Base-by-base conservation (phyloP, 2,888 invertebrate genomes). In the Syritta pipiens region DNA sequence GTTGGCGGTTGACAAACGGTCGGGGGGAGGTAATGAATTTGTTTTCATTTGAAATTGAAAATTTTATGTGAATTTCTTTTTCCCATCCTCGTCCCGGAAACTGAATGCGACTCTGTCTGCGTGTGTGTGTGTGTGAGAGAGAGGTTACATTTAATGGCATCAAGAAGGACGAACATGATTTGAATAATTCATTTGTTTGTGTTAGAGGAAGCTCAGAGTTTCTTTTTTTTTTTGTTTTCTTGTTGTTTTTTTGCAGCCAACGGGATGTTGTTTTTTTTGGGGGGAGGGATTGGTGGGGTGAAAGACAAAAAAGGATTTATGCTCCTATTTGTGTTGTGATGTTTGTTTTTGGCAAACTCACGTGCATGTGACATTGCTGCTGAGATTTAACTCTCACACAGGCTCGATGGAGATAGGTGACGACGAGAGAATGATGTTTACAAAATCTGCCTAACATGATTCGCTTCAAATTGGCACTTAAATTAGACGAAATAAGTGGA, bases 131-230 rank as follows among this genome's bases (percentile, higher is more conserved):
- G 4, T 0, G 17, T 14, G 37, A 7, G 17, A 6, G 40, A 55
- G 48, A 55, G 67, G 67, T 57, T 57, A 57, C 48, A 37, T 48
- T 57, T 53, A 42, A 63, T 63, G 12, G 63, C 40, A 51, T 37
- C 55, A 51, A 59, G 44, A 60, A 60, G 59, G 60, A 69, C 59
- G 59, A 69, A 60, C 59, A 69, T 60, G 60, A 51, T 69, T 69
- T 69, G 69, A 59, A 69, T 69, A 69, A 69, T 69, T 69, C 42
- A 69, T 69, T 69, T 69, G 57, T 46, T 67, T 67, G 37, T 67
- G 40, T 55, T 46, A 7, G 19, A 44, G 28, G 19, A 37, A 37
- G n/a, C n/a, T n/a, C 37, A 17, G 24, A 42, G 10, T 20, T 48
- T 26, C 17, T 26, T 9, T 32, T 2, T n/a, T 44, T 30, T 32